A percentile compares a stretch with the other conserved stretches of the same genome.
Evolutionary conservation across 30 jellyfish, hydroid and myxozoan genomes (phyloP).

Genomic region (Turritopsis dohrnii): DNA sequence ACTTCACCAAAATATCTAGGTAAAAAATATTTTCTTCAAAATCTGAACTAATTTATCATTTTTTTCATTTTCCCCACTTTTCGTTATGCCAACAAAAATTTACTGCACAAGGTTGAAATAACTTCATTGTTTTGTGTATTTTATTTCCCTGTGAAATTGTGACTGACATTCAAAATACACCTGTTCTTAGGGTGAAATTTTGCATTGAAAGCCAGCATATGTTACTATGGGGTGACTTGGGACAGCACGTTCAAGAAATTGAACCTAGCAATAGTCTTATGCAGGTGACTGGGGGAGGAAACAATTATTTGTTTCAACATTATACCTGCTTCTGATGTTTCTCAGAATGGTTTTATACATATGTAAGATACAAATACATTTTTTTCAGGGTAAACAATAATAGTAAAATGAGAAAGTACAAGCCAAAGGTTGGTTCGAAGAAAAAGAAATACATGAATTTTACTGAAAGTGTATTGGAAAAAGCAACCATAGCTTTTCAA

Average conservation of each 20-base stretch:
- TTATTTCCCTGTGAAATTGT: constrained; percentile 1
- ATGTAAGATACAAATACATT: neutral
- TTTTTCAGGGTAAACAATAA: neutral
- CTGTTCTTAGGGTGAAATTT: neutral
- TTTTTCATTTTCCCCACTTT: constrained; percentile 1
- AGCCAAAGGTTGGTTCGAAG: neutral
- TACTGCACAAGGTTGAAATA: constrained; percentile 10
- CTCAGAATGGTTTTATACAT: neutral
- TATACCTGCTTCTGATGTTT: no score
- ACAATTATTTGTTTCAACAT: no score
- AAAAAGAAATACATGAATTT: neutral
- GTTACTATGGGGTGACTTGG: neutral
- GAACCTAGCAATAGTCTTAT: neutral
- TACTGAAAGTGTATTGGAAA: constrained; percentile 6
- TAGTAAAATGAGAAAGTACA: constrained; percentile 12
- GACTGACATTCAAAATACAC: neutral
- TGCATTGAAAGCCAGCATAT: neutral
- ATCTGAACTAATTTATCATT: constrained; percentile 2
- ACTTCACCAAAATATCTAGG: constrained; percentile 10
- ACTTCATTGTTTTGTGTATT: constrained; percentile 1
- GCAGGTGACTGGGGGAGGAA: no score
- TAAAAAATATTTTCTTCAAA: constrained; percentile 2
- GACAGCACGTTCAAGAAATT: neutral
- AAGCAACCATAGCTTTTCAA: neutral
- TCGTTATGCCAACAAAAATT: neutral